A percentile compares a stretch with the other conserved stretches of the same genome.
Evolutionary conservation across 2,888 invertebrate species (phyloP).

Genomic region (Eurytoma adleriae): DNA sequence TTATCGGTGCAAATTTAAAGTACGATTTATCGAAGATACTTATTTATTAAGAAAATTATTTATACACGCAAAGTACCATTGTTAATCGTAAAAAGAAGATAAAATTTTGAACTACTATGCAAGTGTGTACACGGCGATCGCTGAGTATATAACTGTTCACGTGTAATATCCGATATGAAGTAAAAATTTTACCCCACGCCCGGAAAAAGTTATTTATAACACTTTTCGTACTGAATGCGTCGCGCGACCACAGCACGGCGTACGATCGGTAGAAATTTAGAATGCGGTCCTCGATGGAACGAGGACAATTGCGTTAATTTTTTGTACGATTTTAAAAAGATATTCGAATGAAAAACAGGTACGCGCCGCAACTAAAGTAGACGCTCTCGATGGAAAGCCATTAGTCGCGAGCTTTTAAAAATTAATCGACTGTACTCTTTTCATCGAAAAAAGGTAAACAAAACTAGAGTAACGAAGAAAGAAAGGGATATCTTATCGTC

Average conservation of each 20-base stretch:
- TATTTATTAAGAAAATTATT: constrained; percentile 5
- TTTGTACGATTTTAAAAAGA: too few relatives aligned
- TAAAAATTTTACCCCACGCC: background rate
- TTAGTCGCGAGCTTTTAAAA: background rate
- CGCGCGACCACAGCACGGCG: too few relatives aligned
- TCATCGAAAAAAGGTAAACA: background rate
- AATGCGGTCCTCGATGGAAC: too few relatives aligned
- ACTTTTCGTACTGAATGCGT: background rate
- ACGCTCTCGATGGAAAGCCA: too few relatives aligned
- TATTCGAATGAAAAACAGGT: too few relatives aligned
- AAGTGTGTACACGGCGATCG: constrained; percentile 5
- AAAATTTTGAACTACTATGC: background rate
- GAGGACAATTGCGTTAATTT: too few relatives aligned
- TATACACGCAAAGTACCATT: background rate
- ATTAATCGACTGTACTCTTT: background rate
- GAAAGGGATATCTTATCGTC: background rate
- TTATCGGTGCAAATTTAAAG: background rate
- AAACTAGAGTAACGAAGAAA: background rate
- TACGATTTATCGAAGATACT: background rate
- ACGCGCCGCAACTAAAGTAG: too few relatives aligned
- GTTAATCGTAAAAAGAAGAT: background rate
- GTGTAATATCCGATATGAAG: background rate
- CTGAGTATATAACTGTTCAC: background rate
- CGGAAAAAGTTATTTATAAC: constrained; percentile 21
- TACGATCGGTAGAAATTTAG: too few relatives aligned